These are phyloP conservation scores for Vulpes lagopus DNA, from an alignment of 2,113 vertebrate genomes.

Conservation along the genomic window DNA sequence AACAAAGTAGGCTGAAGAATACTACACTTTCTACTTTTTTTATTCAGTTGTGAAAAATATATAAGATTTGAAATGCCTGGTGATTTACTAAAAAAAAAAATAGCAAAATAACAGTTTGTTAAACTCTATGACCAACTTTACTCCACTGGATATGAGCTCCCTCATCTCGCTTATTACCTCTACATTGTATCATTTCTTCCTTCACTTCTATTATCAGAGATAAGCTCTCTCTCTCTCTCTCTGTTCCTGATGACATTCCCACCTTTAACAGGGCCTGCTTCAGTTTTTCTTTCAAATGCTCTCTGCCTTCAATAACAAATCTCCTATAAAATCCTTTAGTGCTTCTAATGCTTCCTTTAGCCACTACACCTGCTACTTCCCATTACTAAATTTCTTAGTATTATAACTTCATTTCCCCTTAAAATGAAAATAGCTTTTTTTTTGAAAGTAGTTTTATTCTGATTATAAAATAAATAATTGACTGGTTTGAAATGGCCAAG, in stretches of 20 bases:
- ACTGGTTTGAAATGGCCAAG: neutral
- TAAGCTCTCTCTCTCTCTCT: neutral
- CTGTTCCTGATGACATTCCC: neutral
- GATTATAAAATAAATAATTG: constrained; percentile 29
- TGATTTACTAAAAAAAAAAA: neutral
- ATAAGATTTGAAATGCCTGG: neutral
- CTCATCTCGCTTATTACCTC: neutral
- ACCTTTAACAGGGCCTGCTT: neutral
- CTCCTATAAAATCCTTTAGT: neutral
- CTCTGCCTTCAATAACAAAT: neutral
- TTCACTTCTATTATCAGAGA: neutral
- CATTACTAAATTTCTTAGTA: constrained; percentile 45
- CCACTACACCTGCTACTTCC: neutral
- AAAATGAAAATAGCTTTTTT: constrained; percentile 17
- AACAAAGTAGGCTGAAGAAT: neutral
- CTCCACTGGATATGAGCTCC: neutral
- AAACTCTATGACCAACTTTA: neutral
- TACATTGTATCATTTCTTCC: neutral
- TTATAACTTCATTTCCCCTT: constrained; percentile 1
- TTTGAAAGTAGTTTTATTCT: constrained; percentile 18
- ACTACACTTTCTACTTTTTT: neutral
- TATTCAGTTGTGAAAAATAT: neutral
- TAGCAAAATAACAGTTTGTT: neutral
- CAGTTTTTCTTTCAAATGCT: neutral
- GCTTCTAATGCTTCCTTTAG: constrained; percentile 43